These are phyloP conservation scores for Tanytarsus gracilentus DNA, from an alignment of 2,888 invertebrate genomes.

Conservation along the genomic window DNA sequence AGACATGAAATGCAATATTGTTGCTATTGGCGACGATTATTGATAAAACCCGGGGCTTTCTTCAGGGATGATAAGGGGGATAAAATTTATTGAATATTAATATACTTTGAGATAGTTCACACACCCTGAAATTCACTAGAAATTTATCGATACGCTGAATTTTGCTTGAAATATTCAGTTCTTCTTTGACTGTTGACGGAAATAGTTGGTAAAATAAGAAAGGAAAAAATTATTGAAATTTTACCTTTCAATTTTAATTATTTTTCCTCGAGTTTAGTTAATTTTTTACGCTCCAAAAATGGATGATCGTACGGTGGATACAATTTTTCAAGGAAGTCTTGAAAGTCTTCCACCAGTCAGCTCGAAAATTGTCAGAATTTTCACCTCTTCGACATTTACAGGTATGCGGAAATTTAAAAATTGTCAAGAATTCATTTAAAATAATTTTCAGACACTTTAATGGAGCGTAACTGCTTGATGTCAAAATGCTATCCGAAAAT, in stretches of 20 bases:
- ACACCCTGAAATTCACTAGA: neutral
- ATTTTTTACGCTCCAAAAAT: conserved; percentile 44
- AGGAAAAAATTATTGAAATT: conserved; percentile 2
- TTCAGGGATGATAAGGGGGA: too few species aligned
- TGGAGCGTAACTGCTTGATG: conserved; percentile 96
- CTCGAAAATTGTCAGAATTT: conserved; percentile 96
- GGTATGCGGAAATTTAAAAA: conserved; percentile 50
- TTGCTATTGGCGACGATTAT: too few species aligned
- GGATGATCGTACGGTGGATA: conserved; percentile 85
- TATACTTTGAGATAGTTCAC: neutral
- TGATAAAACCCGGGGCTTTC: too few species aligned
- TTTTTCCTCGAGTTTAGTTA: neutral
- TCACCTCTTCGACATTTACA: conserved; percentile 97
- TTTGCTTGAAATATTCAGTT: conserved; percentile 8
- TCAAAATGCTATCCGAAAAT: conserved; percentile 94
- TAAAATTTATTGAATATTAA: too few species aligned
- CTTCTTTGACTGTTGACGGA: neutral
- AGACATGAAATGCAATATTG: too few species aligned
- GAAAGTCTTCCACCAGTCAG: conserved; percentile 87
- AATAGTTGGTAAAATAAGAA: neutral
- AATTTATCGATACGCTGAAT: neutral
- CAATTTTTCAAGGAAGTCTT: conserved; percentile 80
- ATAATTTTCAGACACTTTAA: conserved; percentile 70
- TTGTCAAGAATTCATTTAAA: neutral
- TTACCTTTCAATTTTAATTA: neutral